Evolutionary conservation across 2,888 invertebrate genomes (phyloP).

Genomic region (Ormyrus nitidulus): DNA sequence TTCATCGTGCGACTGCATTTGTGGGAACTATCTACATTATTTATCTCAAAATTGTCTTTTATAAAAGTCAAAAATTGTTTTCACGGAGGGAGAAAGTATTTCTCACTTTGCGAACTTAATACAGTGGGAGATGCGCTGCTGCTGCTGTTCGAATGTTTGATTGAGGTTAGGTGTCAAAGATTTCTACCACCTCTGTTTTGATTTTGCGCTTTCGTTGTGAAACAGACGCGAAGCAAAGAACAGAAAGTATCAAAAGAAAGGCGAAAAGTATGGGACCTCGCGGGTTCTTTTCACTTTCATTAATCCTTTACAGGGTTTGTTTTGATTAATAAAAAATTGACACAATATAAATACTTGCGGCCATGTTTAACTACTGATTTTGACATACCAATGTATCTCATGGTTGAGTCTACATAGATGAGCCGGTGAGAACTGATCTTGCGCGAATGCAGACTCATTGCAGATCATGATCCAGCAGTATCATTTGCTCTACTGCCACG

Average conservation of each 20-base stretch:
- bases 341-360: slow-evolving; percentile 51
- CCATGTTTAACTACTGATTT: slow-evolving; percentile 46
- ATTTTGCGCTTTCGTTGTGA: slow-evolving; percentile 14
- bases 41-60: slow-evolving; percentile 10
- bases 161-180: slow-evolving; percentile 53
- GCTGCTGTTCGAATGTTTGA: slow-evolving; percentile 9
- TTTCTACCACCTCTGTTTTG: slow-evolving; percentile 42
- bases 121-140: not conserved
- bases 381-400: not conserved
- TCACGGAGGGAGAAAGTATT: not conserved
- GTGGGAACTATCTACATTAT: slow-evolving; percentile 9
- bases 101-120: slow-evolving; percentile 8
- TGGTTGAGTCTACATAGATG: no score
- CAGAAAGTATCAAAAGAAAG: slow-evolving; percentile 11
- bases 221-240: slow-evolving; percentile 8
- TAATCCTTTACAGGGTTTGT: slow-evolving; percentile 22
- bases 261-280: not conserved
- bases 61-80: not conserved
- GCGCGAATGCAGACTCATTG: no score
- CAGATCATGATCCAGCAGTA: no score
- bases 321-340: slow-evolving; percentile 45
- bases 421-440: no score
- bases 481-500: no score
- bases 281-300: not conserved
- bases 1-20: slow-evolving; percentile 6